phyloP scores from a whole-genome alignment of 2,113 vertebrate species.

The Lepus europaeus region DNA sequence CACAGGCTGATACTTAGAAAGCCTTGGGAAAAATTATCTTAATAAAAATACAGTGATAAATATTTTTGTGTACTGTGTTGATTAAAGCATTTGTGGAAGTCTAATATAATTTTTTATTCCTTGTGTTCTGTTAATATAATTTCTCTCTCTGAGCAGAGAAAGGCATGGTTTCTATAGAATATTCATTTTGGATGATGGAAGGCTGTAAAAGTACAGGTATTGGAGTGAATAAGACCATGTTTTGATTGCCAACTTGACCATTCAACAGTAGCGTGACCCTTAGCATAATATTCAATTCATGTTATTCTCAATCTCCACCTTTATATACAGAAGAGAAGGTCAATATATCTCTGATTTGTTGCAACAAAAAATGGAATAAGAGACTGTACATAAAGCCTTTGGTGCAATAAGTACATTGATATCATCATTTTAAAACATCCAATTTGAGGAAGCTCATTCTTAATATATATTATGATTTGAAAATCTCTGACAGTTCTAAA shows the following conservation, averaged over 20 bases:
- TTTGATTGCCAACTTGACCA: background rate
- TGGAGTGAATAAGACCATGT: background rate
- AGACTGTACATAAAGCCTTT: background rate
- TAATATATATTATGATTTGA: background rate
- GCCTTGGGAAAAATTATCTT: background rate
- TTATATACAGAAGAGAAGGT: background rate
- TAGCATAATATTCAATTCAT: background rate
- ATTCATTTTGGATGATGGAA: background rate
- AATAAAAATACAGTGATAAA: background rate
- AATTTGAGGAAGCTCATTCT: background rate
- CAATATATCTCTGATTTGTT: background rate
- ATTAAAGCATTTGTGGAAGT: background rate
- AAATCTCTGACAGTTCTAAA: background rate
- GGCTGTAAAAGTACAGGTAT: background rate
- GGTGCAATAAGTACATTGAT: background rate
- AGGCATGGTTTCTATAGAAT: background rate
- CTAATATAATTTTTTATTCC: constrained; percentile 1
- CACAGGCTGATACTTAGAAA: background rate
- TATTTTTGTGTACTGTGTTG: background rate
- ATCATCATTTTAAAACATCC: constrained; percentile 3
- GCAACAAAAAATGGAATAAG: background rate
- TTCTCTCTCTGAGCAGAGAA: constrained; percentile 10
- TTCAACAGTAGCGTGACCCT: background rate
- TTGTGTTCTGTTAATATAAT: background rate
- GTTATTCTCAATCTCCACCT: background rate